These are phyloP conservation scores for Phaethornis superciliosus DNA, from an alignment of 2,113 vertebrate genomes.

Conservation along the genomic window DNA sequence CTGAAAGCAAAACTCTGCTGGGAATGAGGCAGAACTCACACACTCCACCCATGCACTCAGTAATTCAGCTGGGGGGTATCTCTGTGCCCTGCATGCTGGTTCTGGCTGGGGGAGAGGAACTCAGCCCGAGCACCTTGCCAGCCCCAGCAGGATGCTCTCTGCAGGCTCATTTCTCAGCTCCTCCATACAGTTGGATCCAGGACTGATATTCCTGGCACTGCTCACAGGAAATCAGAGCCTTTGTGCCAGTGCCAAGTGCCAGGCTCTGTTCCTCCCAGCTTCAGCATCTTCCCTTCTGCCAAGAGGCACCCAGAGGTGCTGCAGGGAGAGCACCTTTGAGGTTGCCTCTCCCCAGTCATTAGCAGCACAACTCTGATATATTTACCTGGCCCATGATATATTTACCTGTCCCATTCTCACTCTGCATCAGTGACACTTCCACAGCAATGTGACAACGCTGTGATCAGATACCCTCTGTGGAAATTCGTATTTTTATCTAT, in stretches of 20 bases:
- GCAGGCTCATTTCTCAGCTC: background rate
- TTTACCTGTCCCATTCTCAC: background rate
- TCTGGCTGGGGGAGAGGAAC: rapidly evolving
- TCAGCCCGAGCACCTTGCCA: background rate
- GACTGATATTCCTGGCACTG: background rate
- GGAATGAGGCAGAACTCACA: background rate
- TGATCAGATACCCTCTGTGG: background rate
- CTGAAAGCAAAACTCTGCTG: background rate
- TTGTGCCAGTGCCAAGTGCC: background rate
- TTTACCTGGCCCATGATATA: too few relatives aligned
- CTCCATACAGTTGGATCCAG: background rate
- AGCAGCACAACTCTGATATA: background rate
- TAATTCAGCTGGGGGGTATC: background rate
- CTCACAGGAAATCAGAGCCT: background rate
- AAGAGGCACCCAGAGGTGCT: background rate
- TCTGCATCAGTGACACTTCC: background rate
- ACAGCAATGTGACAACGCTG: background rate
- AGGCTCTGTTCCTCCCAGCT: background rate
- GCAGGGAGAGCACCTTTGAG: background rate
- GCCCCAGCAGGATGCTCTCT: background rate
- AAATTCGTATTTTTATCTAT: background rate
- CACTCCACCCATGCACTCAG: background rate
- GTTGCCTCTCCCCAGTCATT: background rate
- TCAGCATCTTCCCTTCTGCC: background rate
- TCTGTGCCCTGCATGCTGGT: background rate